Base-by-base conservation (phyloP, 2,888 invertebrate species). In the Eutolmus rufibarbis region DNA sequence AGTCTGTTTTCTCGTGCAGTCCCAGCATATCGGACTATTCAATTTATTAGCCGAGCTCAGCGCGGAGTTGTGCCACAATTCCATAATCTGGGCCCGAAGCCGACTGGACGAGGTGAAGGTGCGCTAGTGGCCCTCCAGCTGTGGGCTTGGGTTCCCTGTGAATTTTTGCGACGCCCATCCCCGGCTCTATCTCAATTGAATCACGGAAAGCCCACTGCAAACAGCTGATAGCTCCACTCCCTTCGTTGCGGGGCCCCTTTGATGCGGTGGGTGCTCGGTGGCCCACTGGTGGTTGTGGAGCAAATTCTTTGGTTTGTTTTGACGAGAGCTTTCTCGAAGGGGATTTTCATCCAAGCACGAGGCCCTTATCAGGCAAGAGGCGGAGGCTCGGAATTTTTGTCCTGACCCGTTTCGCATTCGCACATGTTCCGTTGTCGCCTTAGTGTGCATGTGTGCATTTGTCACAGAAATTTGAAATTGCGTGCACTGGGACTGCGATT, bases 141-240 rank as follows among this genome's bases (percentile, higher is more conserved):
- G 23, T n/a, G n/a, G 66, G 19, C 5, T 23, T 19, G 7, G 19
- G 28, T 28, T 66, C 8, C 12, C 23, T 19, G 23, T 12, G 66
- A 28, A 28, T 66, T 66, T 19, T 56, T 23, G 0, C 28, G 5
- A n/a, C 4, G n/a, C 51, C 51, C n/a, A 51, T n/a, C 51, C 51
- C n/a, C 51, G 2, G n/a, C n/a, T n/a, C 40, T 77, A 37, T 40
- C 77, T 77, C 8, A 12, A 12, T 2, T 40, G 31, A 77, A 34
- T 77, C 77, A 37, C 23, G 19, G 43, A 14, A 12, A 43, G 19
- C 37, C 7, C 23, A 23, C 23, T 46, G 16, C 78, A n/a, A 76
- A 76, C 76, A 76, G 76, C 76, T 76, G 76, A 78, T 78, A 28
- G 43, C n/a, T 78, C 77, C 76, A 77, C 77, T 77, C 77, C 77